Conservation (phyloP, 2,113 vertebrate genomes). For the Nycticryphes semicollaris region DNA sequence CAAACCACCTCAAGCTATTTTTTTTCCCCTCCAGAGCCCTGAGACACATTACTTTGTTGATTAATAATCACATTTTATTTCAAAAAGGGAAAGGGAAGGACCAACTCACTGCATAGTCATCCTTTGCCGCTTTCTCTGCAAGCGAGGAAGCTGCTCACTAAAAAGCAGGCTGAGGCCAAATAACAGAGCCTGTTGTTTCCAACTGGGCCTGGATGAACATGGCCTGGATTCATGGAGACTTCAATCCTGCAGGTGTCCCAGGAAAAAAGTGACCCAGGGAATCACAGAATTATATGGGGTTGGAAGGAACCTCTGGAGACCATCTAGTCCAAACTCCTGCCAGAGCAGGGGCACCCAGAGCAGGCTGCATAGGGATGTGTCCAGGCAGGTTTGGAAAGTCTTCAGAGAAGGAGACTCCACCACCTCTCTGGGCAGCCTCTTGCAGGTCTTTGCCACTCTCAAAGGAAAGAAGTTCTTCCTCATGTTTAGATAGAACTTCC, state of each 20-base stretch:
- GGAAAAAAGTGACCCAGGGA: not conserved
- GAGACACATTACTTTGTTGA: conserved; percentile 23
- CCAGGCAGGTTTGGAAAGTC: too few species aligned
- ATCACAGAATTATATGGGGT: too few species aligned
- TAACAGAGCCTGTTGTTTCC: not conserved
- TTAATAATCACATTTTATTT: conserved; percentile 53
- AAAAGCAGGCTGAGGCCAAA: not conserved
- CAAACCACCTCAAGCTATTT: conserved; percentile 26
- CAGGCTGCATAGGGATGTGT: too few species aligned
- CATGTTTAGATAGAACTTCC: too few species aligned
- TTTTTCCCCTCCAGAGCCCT: not conserved
- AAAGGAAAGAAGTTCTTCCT: too few species aligned
- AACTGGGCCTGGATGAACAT: not conserved
- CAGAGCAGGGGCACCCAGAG: too few species aligned
- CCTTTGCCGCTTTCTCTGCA: not conserved
- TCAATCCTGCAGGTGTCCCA: not conserved
- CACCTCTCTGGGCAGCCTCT: too few species aligned
- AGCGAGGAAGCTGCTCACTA: not conserved
- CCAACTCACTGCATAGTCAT: not conserved
- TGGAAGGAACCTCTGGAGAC: too few species aligned
- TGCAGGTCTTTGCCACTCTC: too few species aligned
- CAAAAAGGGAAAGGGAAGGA: conserved; percentile 25
- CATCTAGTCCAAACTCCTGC: too few species aligned
- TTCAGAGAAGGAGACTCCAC: too few species aligned
- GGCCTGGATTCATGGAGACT: not conserved